Evolutionary conservation across 2,113 vertebrate genomes (phyloP).

Genomic region (Eurystomus gularis): DNA sequence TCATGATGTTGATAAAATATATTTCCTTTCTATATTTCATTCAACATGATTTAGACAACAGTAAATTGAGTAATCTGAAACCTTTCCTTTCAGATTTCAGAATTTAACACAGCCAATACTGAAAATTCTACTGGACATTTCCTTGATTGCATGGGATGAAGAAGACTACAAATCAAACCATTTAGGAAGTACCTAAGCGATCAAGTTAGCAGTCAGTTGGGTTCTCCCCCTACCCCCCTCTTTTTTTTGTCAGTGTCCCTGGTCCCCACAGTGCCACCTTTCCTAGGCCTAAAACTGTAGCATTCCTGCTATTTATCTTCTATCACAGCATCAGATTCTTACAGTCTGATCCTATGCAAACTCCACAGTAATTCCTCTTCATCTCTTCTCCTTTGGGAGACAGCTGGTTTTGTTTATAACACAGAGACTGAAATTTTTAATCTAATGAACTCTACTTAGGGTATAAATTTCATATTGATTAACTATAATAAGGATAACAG

Average conservation of each 20-base stretch:
- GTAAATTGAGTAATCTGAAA: background rate
- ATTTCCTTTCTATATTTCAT: background rate
- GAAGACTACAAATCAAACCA: background rate
- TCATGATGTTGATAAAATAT: background rate
- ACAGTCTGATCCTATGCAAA: background rate
- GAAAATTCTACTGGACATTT: background rate
- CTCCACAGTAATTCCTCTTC: background rate
- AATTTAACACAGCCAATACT: too few relatives aligned
- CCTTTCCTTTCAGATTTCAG: too few relatives aligned
- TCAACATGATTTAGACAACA: background rate
- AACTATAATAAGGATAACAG: background rate
- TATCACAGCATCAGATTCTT: background rate
- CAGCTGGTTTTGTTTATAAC: background rate
- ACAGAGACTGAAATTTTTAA: background rate
- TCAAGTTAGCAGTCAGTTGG: too few relatives aligned
- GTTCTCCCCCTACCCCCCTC: fast-evolving
- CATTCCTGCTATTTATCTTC: background rate
- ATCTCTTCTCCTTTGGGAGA: background rate
- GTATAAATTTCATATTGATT: background rate
- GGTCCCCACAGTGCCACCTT: background rate
- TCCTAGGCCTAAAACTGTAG: background rate
- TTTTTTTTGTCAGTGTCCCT: background rate
- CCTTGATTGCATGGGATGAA: background rate
- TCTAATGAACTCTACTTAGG: background rate
- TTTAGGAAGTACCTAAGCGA: background rate